These are phyloP conservation scores for Eristalinus aeneus DNA, from an alignment of 2,888 invertebrate species.

Conservation along the genomic window DNA sequence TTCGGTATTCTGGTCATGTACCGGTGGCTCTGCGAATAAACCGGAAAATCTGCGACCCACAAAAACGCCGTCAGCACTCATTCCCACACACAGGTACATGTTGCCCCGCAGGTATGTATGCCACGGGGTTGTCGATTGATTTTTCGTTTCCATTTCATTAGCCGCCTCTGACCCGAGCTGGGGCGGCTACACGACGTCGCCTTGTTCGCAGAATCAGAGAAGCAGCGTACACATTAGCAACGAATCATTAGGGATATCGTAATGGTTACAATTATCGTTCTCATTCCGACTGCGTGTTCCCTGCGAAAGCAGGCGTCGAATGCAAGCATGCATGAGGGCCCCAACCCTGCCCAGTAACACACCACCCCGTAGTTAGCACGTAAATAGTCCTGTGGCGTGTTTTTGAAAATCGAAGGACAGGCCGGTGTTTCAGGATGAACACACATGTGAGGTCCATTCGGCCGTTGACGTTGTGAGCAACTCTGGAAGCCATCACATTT, in stretches of 20 bases:
- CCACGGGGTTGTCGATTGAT: constrained; percentile 37
- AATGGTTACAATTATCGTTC: constrained; percentile 47
- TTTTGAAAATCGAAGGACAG: constrained; percentile 32
- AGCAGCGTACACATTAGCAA: constrained; percentile 29
- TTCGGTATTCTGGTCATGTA: constrained; percentile 50
- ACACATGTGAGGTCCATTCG: constrained; percentile 16
- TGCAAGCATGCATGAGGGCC: constrained; percentile 40
- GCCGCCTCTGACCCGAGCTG: background rate
- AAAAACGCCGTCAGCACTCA: constrained; percentile 44
- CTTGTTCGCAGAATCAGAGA: constrained; percentile 8
- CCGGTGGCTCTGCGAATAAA: constrained; percentile 39
- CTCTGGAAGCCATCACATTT: constrained; percentile 21
- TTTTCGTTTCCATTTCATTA: constrained; percentile 58
- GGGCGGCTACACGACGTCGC: constrained; percentile 7
- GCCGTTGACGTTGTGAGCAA: constrained; percentile 8
- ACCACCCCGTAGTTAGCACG: background rate
- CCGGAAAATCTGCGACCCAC: constrained; percentile 53
- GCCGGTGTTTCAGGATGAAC: background rate
- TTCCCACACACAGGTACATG: background rate
- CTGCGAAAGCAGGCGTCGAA: background rate
- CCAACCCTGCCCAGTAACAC: constrained; percentile 6
- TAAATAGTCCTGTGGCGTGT: constrained; percentile 23
- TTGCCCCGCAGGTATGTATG: background rate
- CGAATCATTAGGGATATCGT: constrained; percentile 41
- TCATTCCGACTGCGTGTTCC: background rate